These are phyloP conservation scores for Calameuta pallipes DNA, from an alignment of 2,888 invertebrate genomes.

Conservation along the genomic window DNA sequence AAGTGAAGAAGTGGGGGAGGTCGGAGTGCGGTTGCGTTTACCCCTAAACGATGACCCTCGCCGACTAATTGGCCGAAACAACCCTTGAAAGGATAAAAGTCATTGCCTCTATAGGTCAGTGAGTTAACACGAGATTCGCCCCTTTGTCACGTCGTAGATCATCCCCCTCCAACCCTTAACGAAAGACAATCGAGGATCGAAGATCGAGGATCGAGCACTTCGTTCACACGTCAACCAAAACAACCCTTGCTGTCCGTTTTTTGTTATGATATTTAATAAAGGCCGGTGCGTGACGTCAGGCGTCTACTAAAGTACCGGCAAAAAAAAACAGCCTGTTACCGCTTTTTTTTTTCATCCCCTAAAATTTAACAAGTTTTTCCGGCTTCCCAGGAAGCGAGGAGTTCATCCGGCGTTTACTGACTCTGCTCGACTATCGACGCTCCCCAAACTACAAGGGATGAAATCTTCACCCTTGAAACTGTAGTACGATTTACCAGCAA, in stretches of 20 bases:
- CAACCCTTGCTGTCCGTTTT: not conserved
- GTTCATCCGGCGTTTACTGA: not conserved
- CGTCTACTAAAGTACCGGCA: not conserved
- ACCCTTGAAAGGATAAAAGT: not conserved
- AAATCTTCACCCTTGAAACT: too few species aligned
- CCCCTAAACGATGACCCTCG: not conserved
- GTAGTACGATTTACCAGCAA: not conserved
- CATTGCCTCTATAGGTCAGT: not conserved
- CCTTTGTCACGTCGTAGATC: not conserved
- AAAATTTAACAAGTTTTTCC: not conserved
- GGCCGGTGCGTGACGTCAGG: not conserved
- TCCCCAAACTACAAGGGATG: not conserved
- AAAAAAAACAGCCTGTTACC: not conserved
- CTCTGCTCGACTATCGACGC: not conserved
- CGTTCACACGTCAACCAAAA: too few species aligned
- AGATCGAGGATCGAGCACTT: not conserved
- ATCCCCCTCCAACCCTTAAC: not conserved
- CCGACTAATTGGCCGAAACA: not conserved
- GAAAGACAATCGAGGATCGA: not conserved
- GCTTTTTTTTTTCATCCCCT: not conserved
- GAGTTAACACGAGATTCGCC: not conserved
- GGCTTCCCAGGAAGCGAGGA: not conserved
- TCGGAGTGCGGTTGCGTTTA: not conserved
- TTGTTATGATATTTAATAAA: not conserved
- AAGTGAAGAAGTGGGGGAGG: too few species aligned